Evolutionary conservation across 1,140 invertebrate genomes (phyloP), one percentile per base, ranked within the genome.

Genomic region (Thaumetopoea pityocampa): DNA sequence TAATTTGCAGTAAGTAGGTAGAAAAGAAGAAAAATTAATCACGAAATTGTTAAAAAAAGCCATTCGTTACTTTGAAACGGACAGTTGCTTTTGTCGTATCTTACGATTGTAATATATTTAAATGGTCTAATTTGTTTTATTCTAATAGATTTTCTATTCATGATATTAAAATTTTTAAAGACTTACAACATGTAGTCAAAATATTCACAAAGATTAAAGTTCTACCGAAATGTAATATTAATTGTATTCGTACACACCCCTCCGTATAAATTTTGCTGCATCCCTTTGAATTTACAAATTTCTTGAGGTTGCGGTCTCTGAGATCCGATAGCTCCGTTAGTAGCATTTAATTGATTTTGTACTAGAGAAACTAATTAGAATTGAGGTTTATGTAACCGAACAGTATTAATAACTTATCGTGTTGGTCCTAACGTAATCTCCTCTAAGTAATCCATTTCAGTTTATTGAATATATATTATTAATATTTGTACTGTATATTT

Each of bases 281-380:
- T 53, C 53, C 62, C 66, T 73, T 71, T 71, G 62, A 66, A 62
- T 72, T 47, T 34, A 45, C 48, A 29, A 67, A 63, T 73, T 76
- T 68, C 68, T 78, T 67, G 70, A 52, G 61, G 53, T 67, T 70
- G 68, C 59, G 71, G 73, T 68, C 28, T 44, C 32, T 43, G 32
- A 42, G 35, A 46, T 48, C 38, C 59, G 53, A 55, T 60, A 54
- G 51, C 52, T 38, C 51, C 58, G 61, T 66, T 80, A 67, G 66
- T 70, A 64, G 53, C 59, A 74, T 78, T 79, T 74, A 77, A 83
- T 83, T 80, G 76, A 77, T 83, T 76, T 73, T 76, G 62, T 73
- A 67, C 55, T 68, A 63, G 55, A 68, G 64, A 77, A 83, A 79
- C 72, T 80, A 83, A 83, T 83, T 79, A 79, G 65, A 74, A 59